phyloP scores from a whole-genome alignment of 2,888 invertebrate species.

The Prenolepis imparis region DNA sequence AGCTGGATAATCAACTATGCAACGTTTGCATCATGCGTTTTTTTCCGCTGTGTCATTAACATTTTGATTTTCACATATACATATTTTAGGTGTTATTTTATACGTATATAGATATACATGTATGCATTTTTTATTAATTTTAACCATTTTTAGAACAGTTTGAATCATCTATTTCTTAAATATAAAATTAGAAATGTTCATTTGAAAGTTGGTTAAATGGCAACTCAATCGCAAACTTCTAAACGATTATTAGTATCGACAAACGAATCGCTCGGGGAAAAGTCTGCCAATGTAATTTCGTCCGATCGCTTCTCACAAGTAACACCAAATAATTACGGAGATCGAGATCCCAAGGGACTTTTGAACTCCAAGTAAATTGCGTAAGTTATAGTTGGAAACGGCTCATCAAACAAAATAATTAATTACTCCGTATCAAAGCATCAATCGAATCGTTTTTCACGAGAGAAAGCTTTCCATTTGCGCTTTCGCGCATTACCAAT shows the following conservation, averaged over 20 bases:
- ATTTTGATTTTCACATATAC: neutral
- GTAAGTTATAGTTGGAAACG: conserved; percentile 20
- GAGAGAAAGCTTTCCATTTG: neutral
- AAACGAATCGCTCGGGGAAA: conserved; percentile 20
- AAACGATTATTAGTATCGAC: conserved; percentile 23
- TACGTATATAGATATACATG: too few relatives aligned
- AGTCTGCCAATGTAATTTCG: conserved; percentile 17
- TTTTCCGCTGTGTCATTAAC: neutral
- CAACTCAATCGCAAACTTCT: conserved; percentile 32
- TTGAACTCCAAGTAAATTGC: conserved; percentile 34
- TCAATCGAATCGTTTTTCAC: neutral
- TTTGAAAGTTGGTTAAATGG: neutral
- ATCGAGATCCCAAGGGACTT: conserved; percentile 35
- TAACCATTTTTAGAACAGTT: neutral
- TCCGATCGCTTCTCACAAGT: conserved; percentile 2
- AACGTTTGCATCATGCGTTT: conserved; percentile 55
- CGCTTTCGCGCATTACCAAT: neutral
- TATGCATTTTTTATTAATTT: neutral
- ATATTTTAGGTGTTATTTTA: too few relatives aligned
- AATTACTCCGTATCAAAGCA: conserved; percentile 12
- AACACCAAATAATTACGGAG: conserved; percentile 36
- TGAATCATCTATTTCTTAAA: neutral
- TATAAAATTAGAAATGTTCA: neutral
- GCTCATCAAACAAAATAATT: conserved; percentile 11
- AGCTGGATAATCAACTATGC: conserved; percentile 64